Evolutionary conservation across 2,113 vertebrate species (phyloP).

Genomic region (chimpanzee (Pan troglodytes)): NHGRI_mPanTro3-v2.1_pri NC_072411.2:72223501-72224000

Average conservation of each 20-base stretch:
- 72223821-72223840: neutral
- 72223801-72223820: conserved; percentile 2
- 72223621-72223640: neutral
- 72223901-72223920: neutral
- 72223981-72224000: neutral
- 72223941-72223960: neutral
- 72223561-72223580: neutral
- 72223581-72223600: neutral
- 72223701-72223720: neutral
- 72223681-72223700: neutral
- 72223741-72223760: neutral
- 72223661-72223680: neutral
- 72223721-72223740: neutral
- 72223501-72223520: neutral
- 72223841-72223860: neutral
- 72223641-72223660: neutral
- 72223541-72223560: neutral
- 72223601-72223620: neutral
- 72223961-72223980: neutral
- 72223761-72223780: neutral
- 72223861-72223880: neutral
- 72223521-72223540: neutral
- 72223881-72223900: neutral
- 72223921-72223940: neutral
- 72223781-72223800: neutral